Percentiles rank a stretch among this genome's conserved stretches.
Evolutionary conservation across 2,113 vertebrate genomes (phyloP).

Genomic region (Phoxinus phoxinus): DNA sequence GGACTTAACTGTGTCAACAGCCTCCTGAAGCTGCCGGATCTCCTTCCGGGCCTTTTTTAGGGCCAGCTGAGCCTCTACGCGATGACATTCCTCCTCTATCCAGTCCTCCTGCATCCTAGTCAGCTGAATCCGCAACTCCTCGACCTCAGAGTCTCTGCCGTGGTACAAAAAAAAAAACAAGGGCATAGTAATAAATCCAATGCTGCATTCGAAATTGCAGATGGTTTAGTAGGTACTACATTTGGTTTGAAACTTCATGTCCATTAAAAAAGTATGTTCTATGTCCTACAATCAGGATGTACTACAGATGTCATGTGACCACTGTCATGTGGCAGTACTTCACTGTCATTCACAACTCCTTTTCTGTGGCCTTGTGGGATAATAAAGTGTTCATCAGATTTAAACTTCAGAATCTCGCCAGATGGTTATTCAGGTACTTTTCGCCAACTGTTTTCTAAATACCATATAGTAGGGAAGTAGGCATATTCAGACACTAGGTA

Average conservation of each 20-base stretch:
- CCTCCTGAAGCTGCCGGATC: slow-evolving; percentile 93
- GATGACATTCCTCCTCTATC: slow-evolving; percentile 98
- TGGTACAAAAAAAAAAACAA: background rate
- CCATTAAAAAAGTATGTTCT: background rate
- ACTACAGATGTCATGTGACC: too few species aligned
- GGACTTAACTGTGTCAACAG: slow-evolving; percentile 88
- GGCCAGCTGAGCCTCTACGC: slow-evolving; percentile 94
- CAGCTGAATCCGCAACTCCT: slow-evolving; percentile 89
- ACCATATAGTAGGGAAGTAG: background rate
- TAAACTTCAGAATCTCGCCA: too few species aligned
- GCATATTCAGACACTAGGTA: background rate
- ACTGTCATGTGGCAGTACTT: too few species aligned
- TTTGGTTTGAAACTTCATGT: background rate
- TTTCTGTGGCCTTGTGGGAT: too few species aligned
- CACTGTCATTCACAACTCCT: too few species aligned
- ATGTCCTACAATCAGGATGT: background rate
- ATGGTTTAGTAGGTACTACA: background rate
- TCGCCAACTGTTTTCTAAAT: too few species aligned
- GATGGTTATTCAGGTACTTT: too few species aligned
- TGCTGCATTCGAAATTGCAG: background rate
- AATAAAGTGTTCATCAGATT: too few species aligned
- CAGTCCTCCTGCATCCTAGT: slow-evolving; percentile 97
- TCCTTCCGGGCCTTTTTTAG: slow-evolving; percentile 94
- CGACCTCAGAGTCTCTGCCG: slow-evolving; percentile 89
- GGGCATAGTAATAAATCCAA: background rate